Evolutionary conservation across 2,888 invertebrate genomes (phyloP).

Genomic region (Serrognathus titanus): DNA sequence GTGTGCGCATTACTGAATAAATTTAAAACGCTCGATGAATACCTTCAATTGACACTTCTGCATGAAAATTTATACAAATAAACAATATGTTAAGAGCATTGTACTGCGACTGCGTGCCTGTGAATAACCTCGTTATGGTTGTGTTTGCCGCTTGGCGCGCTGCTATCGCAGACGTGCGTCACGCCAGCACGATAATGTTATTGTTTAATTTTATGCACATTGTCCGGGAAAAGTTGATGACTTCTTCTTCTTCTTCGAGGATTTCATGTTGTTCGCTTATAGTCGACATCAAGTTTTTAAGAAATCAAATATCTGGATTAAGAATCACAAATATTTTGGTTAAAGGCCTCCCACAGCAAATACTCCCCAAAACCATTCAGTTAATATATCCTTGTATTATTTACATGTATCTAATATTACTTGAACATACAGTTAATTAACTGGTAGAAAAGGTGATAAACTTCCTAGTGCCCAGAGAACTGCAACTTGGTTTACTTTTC

Average conservation of each 20-base stretch:
- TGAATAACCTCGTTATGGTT: conserved; percentile 26
- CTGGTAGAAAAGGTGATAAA: no score
- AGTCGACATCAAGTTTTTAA: no score
- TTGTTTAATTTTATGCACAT: conserved; percentile 18
- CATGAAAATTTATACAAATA: conserved; percentile 19
- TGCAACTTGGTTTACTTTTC: no score
- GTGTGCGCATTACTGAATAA: background rate
- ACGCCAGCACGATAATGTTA: conserved; percentile 17
- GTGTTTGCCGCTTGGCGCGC: conserved; percentile 17
- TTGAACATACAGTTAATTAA: no score
- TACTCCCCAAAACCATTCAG: no score
- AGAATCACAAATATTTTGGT: no score
- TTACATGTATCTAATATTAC: no score
- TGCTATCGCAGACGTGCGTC: conserved; percentile 17
- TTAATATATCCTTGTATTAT: no score
- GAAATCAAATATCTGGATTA: no score
- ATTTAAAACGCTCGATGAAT: background rate
- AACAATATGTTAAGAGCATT: conserved; percentile 21
- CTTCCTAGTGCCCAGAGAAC: no score
- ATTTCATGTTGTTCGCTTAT: no score
- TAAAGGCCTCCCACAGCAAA: no score
- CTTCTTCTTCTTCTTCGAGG: background rate
- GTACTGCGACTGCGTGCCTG: conserved; percentile 19
- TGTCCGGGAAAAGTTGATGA: conserved; percentile 1
- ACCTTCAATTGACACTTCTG: conserved; percentile 19